Evolutionary conservation across 2,888 invertebrate species (phyloP), one percentile per base, ranked within the genome.

Genomic region (Drosophila greeni): DNA sequence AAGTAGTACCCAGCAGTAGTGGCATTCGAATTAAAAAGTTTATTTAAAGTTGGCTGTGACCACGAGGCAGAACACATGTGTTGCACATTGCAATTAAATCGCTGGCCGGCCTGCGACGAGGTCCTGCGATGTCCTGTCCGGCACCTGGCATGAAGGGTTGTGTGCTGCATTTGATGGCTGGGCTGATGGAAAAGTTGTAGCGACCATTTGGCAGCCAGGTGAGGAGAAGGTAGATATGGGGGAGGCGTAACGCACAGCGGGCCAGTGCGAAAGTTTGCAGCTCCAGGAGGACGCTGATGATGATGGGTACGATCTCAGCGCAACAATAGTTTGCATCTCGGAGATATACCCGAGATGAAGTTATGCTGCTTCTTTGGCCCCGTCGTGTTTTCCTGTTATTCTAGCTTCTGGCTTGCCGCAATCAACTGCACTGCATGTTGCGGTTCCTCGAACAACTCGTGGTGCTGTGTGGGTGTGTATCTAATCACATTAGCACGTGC

Each of bases 361-460:
- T 74, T 66, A 45, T 58, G 24, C 60, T 36, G 16, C 23, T 39
- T 40, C 45, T 45, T 45, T 45, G 29, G 29, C 29, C 57, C 7
- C 26, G 43, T 45, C 37, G 23, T 36, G 48, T 56, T 64, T 57
- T 51, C 49, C 47, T 66, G 68, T 67, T 68, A 39, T 59, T 60
- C 55, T 39, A 45, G 29, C 70, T 42, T 24, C 26, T 71, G 73
- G 73, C 65, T 71, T 54, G 79, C 82, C 84, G 82, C 82, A 82
- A 85, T 82, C 85, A 82, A 85, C 79, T 83, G 82, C 85, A 82
- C 82, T 84, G 69, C 85, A 85, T 85, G 82, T 82, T 85, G 85
- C 60, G 84, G 85, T 78, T 81, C 76, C 74, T 81, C 67, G 56
- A 71, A 68, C 68, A 68, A 49, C 51, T 52, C 39, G 18, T 14